Base-by-base conservation (phyloP, 1,140 invertebrate species). In the Zaprionus inermis region DNA sequence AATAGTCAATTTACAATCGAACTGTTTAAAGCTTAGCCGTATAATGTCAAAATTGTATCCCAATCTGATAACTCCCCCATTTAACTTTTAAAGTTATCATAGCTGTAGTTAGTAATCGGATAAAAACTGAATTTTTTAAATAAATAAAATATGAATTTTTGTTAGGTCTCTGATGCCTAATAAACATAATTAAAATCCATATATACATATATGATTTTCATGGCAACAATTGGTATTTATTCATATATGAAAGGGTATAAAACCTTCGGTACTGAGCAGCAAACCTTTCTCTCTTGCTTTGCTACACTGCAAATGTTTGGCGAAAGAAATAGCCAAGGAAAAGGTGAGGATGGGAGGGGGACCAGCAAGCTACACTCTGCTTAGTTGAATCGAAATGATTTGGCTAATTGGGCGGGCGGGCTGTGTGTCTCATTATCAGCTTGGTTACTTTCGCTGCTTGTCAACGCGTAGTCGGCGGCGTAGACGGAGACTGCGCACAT, bases 351-450 rank as follows among this genome's bases (percentile, higher is more conserved):
- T 12, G 44, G 4, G 18, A 46, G 18, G 11, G 18, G 4, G 18
- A 20, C 12, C 9, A 22, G 44, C 3, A 0, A 18, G 44, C 10
- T 12, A 44, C n/a, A 44, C n/a, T 44, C n/a, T 18, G 38, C 38
- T 44, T 7, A 2, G 56, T 34, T 61, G 46, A 14, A 28, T 59
- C 5, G 46, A 58, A 73, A 64, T 58, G 28, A 61, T 76, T 72
- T 66, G 69, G 64, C 69, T 76, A 72, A 72, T 73, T 72, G 60
- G 69, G 34, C 49, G 64, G 32, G 38, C n/a, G 20, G 16, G 16
- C 34, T 61, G 34, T 16, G 16, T 16, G 41, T 11, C 51, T 57
- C 72, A 74, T 74, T 63, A 76, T 66, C 70, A 32, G 63, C 28
- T 14, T 38, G 44, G 44, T 36, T 41, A 61, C 69, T 72, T 76